These are phyloP conservation scores for Synanthedon vespiformis DNA, from an alignment of 2,888 invertebrate species.

Conservation along the genomic window DNA sequence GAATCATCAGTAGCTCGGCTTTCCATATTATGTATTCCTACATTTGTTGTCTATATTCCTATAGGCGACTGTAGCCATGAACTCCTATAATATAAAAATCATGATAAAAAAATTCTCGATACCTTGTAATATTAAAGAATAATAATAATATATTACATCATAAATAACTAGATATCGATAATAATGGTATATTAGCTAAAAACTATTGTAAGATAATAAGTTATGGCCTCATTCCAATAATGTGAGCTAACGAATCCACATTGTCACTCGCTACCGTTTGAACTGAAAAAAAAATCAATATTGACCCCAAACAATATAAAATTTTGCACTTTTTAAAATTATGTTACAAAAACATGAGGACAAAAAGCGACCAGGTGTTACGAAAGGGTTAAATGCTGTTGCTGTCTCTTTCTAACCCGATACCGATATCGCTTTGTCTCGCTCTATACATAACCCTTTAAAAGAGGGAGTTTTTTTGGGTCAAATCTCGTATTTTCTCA, in stretches of 20 bases:
- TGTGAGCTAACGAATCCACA: conserved; percentile 55
- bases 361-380: conserved; percentile 59
- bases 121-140: too few relatives aligned
- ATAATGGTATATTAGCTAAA: too few relatives aligned
- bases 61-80: too few relatives aligned
- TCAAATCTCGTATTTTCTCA: conserved; percentile 63
- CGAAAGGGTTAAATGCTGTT: conserved; percentile 47
- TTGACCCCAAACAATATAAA: conserved; percentile 55
- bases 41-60: too few relatives aligned
- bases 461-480: conserved; percentile 52
- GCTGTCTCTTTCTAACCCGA: conserved; percentile 23
- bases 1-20: too few relatives aligned
- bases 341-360: conserved; percentile 38
- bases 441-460: conserved; percentile 57
- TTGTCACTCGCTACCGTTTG: conserved; percentile 29
- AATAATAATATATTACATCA: not conserved
- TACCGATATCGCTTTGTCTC: conserved; percentile 20
- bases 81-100: too few relatives aligned
- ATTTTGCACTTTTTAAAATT: conserved; percentile 65
- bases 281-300: conserved; percentile 53
- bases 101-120: too few relatives aligned
- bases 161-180: too few relatives aligned
- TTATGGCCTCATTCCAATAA: conserved; percentile 47
- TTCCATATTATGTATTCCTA: too few relatives aligned
- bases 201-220: conserved; percentile 18